phyloP scores from a whole-genome alignment of 2,888 invertebrate species.

The Ypsolopha scabrella region DNA sequence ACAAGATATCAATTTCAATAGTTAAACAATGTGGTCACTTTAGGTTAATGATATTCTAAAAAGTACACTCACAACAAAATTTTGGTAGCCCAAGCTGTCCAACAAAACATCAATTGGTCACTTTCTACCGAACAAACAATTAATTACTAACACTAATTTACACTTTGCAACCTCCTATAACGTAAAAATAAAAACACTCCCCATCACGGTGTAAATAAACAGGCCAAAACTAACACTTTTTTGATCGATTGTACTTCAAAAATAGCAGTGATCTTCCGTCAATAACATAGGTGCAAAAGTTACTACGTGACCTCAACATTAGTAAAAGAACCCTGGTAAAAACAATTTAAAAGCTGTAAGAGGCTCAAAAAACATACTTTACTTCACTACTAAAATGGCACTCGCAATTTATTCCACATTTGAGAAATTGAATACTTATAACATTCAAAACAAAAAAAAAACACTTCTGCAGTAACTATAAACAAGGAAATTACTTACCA shows the following conservation, averaged over 20 bases:
- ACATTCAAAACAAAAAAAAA: no score
- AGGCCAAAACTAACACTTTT: neutral
- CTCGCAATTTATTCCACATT: slow-evolving; percentile 11
- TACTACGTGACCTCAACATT: neutral
- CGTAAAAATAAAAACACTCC: no score
- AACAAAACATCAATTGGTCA: no score
- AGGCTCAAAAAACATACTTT: neutral
- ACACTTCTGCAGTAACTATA: neutral
- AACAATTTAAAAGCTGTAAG: neutral
- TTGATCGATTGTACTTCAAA: neutral
- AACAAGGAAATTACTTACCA: slow-evolving; percentile 42
- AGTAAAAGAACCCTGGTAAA: neutral
- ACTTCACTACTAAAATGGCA: slow-evolving; percentile 4
- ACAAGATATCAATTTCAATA: slow-evolving; percentile 11
- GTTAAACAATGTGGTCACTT: neutral
- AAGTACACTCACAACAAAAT: neutral
- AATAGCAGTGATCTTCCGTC: neutral
- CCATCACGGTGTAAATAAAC: neutral
- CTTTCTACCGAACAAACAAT: no score
- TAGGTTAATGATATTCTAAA: neutral
- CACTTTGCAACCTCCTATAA: no score
- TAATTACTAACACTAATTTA: no score
- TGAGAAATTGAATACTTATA: no score
- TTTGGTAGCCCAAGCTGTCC: no score
- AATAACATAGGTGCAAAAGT: no score